Evolutionary conservation across 1,140 invertebrate genomes (phyloP).

Genomic region (Leptoteleia sp.): DNA sequence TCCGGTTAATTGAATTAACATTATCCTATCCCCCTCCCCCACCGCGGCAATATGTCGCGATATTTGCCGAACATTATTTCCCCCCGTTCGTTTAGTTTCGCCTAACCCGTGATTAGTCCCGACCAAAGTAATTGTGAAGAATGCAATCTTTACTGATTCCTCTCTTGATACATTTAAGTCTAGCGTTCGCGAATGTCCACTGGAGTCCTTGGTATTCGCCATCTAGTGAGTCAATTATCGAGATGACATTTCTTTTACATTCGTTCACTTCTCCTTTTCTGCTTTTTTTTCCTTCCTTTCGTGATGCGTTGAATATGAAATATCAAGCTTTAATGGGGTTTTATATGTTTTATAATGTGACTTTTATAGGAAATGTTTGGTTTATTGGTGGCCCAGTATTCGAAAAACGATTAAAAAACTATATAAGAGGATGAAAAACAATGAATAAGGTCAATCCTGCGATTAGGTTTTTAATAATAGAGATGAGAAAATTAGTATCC

Average conservation of each 20-base stretch:
- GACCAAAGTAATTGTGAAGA: slow-evolving; percentile 23
- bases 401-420: no score
- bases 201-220: slow-evolving; percentile 61
- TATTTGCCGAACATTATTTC: background rate
- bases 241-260: slow-evolving; percentile 30
- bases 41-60: slow-evolving; percentile 16
- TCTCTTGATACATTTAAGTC: slow-evolving; percentile 45
- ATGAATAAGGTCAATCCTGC: no score
- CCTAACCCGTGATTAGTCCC: slow-evolving; percentile 9
- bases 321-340: no score
- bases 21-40: slow-evolving; percentile 1
- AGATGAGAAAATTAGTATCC: no score
- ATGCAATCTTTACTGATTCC: slow-evolving; percentile 54
- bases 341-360: no score
- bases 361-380: no score
- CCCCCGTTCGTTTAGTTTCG: slow-evolving; percentile 15
- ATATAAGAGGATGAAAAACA: no score
- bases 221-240: slow-evolving; percentile 67
- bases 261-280: slow-evolving; percentile 4
- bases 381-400: no score
- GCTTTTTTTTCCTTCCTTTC: no score
- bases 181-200: slow-evolving; percentile 37
- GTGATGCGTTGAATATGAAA: no score
- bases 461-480: no score
- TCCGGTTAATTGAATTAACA: slow-evolving; percentile 9